Base-by-base conservation (phyloP, 2,888 invertebrate species). In the Ypsolopha scabrella region DNA sequence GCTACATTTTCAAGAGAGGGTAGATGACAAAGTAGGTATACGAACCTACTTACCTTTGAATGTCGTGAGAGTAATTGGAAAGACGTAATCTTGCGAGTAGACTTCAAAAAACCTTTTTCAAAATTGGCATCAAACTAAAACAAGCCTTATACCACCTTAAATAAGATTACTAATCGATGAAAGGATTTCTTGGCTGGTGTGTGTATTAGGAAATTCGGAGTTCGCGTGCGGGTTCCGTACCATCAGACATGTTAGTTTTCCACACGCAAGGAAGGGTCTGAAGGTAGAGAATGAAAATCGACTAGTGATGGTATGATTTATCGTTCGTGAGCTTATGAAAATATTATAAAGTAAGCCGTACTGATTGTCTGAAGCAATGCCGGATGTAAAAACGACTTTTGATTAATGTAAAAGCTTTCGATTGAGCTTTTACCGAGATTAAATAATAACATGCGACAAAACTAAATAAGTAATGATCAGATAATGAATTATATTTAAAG, bases 161-260 rank as follows among this genome's bases (percentile, higher is more conserved):
- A n/a, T 45, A n/a, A 45, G 45, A n/a, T 24, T 24, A 3, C n/a
- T 10, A 24, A 24, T 24, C 24, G 24, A 4, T 3, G 24, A 4
- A 24, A 13, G 33, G 33, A 33, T 9, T 8, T n/a, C 3, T 48
- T 14, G 43, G 11, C 34, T 35, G 24, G 45, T 24, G 10, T 7
- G 39, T 35, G 39, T 74, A 60, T 60, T 71, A 73, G 75, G 68
- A 80, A 81, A 83, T 82, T 74, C 77, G 67, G 64, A 67, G 68
- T 81, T 85, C 70, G 85, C 85, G 85, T 85, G 83, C 65, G 51
- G 55, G 62, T 63, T 24, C 41, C 11, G 41, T 10, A 55, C 63
- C 55, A 57, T 61, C 62, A 71, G 71, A 72, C 72, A 68, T 58
- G 60, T 60, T 24, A 60, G 55, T 47, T 59, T 56, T 53, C 52